phyloP scores from a whole-genome alignment of 2,888 invertebrate genomes.

The Copidosoma aretas region DNA sequence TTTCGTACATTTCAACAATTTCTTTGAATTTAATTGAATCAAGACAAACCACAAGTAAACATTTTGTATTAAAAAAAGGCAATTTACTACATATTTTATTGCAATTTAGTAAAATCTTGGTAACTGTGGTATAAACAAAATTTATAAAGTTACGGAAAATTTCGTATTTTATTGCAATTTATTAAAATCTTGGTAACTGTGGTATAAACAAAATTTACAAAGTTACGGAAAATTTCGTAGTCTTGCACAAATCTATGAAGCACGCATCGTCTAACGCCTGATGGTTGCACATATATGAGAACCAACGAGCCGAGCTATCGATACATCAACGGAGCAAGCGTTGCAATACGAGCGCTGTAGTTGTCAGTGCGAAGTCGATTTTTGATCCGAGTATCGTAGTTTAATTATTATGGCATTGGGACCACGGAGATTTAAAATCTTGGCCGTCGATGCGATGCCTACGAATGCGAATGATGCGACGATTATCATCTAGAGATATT shows the following conservation, averaged over 20 bases:
- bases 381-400: slow-evolving; percentile 91
- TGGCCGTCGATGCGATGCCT: too few relatives aligned
- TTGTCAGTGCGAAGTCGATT: slow-evolving; percentile 74
- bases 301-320: slow-evolving; percentile 79
- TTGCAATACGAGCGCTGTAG: slow-evolving; percentile 88
- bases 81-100: too few relatives aligned
- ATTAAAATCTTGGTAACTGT: too few relatives aligned
- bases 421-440: slow-evolving; percentile 79
- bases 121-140: too few relatives aligned
- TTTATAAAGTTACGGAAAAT: slow-evolving; percentile 86
- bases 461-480: slow-evolving; percentile 73
- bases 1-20: too few relatives aligned
- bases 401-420: slow-evolving; percentile 79
- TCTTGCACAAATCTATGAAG: slow-evolving; percentile 82
- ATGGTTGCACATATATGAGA: slow-evolving; percentile 65
- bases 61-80: too few relatives aligned
- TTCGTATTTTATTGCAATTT: too few relatives aligned
- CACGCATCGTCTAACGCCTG: slow-evolving; percentile 65
- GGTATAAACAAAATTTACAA: too few relatives aligned
- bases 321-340: slow-evolving; percentile 88
- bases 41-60: too few relatives aligned
- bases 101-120: too few relatives aligned
- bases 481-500: neutral
- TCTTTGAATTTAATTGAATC: too few relatives aligned
- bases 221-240: slow-evolving; percentile 85